Conservation (phyloP, 2,797 vertebrate genomes). For the Darevskia mixta region DNA sequence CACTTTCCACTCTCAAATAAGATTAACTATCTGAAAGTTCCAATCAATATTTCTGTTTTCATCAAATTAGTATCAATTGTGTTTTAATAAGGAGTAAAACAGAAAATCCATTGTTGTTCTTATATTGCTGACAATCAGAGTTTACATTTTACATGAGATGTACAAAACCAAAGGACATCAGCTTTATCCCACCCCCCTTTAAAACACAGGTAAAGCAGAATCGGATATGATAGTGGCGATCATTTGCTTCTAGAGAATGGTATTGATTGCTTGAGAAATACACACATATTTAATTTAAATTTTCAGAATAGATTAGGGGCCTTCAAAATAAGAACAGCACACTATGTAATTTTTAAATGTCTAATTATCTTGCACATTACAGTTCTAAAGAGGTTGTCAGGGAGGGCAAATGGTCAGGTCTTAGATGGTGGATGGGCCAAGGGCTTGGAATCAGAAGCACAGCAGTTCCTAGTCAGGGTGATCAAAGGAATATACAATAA, state of each 20-base stretch:
- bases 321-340: background rate
- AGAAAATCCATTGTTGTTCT: conserved; percentile 36
- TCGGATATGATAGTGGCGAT: background rate
- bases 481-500: background rate
- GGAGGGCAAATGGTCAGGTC: background rate
- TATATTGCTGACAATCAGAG: conserved; percentile 8
- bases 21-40: conserved; percentile 22
- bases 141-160: conserved; percentile 27
- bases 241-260: background rate
- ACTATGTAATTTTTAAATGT: conserved; percentile 3
- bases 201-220: conserved; percentile 25
- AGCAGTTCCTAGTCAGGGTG: background rate
- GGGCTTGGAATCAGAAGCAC: background rate
- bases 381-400: background rate
- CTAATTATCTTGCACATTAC: background rate
- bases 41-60: conserved; percentile 35
- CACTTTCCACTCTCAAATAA: conserved; percentile 12
- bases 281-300: background rate
- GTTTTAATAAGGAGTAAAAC: conserved; percentile 46
- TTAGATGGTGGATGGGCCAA: background rate
- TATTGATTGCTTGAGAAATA: background rate
- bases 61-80: conserved; percentile 43
- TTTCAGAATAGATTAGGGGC: background rate
- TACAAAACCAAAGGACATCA: background rate
- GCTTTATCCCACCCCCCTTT: conserved; percentile 38